Percentiles rank a stretch among this genome's conserved stretches.
phyloP scores from a whole-genome alignment of 2,113 vertebrate species.

The Poeciliopsis turrubarensis region DNA sequence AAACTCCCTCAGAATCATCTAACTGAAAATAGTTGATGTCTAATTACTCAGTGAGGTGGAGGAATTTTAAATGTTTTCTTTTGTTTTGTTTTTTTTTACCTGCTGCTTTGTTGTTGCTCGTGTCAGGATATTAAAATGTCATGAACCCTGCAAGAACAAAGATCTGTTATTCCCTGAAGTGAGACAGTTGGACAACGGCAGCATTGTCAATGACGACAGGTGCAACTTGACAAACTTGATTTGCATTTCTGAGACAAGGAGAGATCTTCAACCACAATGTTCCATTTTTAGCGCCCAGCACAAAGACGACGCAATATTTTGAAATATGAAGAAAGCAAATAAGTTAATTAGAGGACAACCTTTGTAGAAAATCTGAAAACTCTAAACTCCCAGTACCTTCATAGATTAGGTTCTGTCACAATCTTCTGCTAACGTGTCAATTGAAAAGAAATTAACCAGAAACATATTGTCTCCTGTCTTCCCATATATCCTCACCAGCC shows the following conservation, averaged over 20 bases:
- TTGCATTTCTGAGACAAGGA: background rate
- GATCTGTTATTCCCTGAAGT: conserved; percentile 32
- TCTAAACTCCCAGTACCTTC: background rate
- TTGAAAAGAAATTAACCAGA: too few relatives aligned
- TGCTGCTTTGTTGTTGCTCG: background rate
- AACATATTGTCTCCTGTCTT: background rate
- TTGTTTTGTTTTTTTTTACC: background rate
- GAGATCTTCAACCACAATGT: background rate
- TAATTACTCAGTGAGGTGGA: background rate
- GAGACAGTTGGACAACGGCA: conserved; percentile 1
- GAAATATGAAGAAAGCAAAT: background rate
- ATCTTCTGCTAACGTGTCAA: too few relatives aligned
- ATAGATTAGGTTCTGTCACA: background rate
- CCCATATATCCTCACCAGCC: background rate
- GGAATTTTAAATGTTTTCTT: background rate
- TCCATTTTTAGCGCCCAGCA: background rate
- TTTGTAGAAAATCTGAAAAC: background rate
- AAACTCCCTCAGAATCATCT: background rate
- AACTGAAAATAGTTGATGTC: background rate
- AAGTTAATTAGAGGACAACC: background rate
- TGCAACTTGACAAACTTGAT: conserved; percentile 43
- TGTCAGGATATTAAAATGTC: conserved; percentile 11
- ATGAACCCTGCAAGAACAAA: conserved; percentile 22
- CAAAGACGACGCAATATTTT: background rate
- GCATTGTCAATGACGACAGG: conserved; percentile 24